Base-by-base conservation (phyloP, 2,797 vertebrate genomes). In the Pipistrellus kuhlii region DNA sequence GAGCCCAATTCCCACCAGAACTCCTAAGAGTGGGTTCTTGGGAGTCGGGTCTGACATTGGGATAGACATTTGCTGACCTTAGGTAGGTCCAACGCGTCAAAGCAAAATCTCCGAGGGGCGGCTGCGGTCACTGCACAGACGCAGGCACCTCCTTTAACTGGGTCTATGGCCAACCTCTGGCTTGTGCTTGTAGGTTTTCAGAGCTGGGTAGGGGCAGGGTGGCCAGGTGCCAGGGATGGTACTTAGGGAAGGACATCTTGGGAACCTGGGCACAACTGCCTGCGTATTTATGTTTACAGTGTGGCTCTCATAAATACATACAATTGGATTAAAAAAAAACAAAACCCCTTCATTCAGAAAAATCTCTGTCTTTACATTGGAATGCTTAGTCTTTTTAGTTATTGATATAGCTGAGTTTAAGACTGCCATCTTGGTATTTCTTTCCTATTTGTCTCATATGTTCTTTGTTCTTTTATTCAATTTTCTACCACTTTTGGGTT, bases 71-170 rank as follows among this genome's bases (percentile, higher is more conserved):
- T 0, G 90, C 13, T 12, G 96, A 69, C 38, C 98, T 98, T 17
- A 99, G 99, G 0, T 98, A 98, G 77, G 96, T 97, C 99, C 99
- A 99, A 48, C 98, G 98, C 2, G 93, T 8, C 95, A 99, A 81
- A 0, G 99, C 99, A 38, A 99, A 99, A 90, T 99, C 98, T 91
- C 99, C 99, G 6, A 62, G 27, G 27, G 14, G 25, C 27, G 6
- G 27, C 59, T 62, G 13, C 13, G 27, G 57, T 59, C 57, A 5
- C 27, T 27, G 25, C 27, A 59, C 57, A 30, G 57, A 59, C 27
- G 57, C 57, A 59, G 59, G 59, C 13, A 62, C 27, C 1, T 12
- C 59, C 27, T 14, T 62, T 62, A 62, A 5, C 59, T 30, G 27
- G 27, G 13, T 62, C 59, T 62, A 30, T 6, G 59, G 59, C 59